These are phyloP conservation scores for Copsychus sechellarum DNA, from an alignment of 2,113 vertebrate species.

Conservation along the genomic window DNA sequence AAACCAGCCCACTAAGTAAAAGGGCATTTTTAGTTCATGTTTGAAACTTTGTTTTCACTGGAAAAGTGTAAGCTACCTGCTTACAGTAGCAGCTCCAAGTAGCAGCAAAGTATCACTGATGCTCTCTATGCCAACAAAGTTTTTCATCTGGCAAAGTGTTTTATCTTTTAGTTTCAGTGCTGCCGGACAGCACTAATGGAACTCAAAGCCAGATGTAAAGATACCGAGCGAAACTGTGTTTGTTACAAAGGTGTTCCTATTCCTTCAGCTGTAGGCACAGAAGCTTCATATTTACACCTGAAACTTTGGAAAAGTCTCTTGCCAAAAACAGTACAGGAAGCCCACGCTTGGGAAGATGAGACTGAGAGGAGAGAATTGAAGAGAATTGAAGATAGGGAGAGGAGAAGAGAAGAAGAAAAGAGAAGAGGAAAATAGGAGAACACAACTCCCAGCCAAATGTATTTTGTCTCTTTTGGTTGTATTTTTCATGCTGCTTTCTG, in stretches of 20 bases:
- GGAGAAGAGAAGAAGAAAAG: too few relatives aligned
- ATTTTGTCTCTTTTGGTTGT: neutral
- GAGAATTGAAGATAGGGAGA: neutral
- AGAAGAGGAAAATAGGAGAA: rapidly evolving
- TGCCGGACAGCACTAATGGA: neutral
- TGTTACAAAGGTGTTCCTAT: neutral
- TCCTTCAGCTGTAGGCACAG: neutral
- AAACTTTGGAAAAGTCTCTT: neutral
- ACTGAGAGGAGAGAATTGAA: neutral
- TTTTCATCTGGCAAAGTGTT: neutral
- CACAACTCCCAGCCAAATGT: neutral
- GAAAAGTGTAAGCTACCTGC: neutral
- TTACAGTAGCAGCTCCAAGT: neutral
- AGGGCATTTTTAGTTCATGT: neutral
- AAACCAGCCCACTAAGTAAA: neutral
- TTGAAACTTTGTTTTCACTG: neutral
- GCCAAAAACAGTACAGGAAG: neutral
- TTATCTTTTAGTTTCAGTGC: neutral
- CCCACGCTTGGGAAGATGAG: neutral
- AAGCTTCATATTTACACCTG: neutral
- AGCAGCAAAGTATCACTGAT: neutral
- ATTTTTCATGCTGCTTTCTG: neutral
- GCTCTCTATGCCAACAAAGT: neutral
- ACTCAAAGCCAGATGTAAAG: neutral
- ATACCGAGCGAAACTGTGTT: neutral